Base-by-base conservation (phyloP, 64 coral and sea anemone species). In the Montipora efflorescens region DNA sequence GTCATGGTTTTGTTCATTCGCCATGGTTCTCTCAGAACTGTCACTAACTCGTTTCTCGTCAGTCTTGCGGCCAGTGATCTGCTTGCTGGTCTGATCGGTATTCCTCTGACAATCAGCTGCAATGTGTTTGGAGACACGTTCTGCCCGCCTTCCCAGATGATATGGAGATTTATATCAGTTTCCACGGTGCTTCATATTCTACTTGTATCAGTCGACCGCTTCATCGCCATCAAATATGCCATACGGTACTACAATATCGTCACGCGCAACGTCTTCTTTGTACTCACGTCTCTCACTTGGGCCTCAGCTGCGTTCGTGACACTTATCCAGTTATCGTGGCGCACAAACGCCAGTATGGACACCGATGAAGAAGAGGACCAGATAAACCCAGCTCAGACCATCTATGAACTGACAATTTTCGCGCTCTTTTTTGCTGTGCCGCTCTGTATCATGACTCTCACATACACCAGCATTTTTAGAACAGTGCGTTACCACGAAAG, bases 181-280 rank as follows among this genome's bases (percentile, higher is more conserved):
- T 96, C 94, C 55, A 92, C 94, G 3, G 94, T 96, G 2, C 58
- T 96, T 8, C 94, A 96, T 47, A 70, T 96, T 25, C 57, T 96
- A 7, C 88, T 92, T 7, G 90, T 89, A 1, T 92, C 94, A 8
- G 48, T 90, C 5, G 94, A 96, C 61, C 90, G 94, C 77, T 96
- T 89, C 55, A 90, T 84, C 44, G 94, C 94, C 8, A 96, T 96
- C 66, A 59, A 68, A 7, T 58, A 96, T 44, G 90, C 94, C 16
- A 89, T 96, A 18, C 90, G 94, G 7, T 96, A 96, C 71, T 70
- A 51, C 5, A 78, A 59, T 43, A 88, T 96, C 67, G 45, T 96
- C 1, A 96, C 94, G 1, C 25, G 57, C 11, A 61, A 55, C 5
- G 14, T 75, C 2, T 91, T 91, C 36, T 52, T 45, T 18, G 28